Evolutionary conservation across 1,140 invertebrate genomes (phyloP).

Genomic region (Thereuonema tuberculata): DNA sequence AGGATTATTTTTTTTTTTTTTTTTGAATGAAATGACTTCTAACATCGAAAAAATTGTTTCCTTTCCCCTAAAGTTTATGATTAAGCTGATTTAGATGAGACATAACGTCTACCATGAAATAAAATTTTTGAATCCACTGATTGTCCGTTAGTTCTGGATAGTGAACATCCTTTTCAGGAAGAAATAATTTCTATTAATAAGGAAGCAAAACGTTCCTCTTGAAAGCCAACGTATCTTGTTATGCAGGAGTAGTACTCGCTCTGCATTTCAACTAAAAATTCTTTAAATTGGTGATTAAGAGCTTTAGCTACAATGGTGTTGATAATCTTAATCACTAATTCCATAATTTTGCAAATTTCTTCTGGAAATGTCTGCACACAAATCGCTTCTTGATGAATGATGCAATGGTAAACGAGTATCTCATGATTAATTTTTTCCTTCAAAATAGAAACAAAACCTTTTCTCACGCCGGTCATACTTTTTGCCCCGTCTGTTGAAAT

Average conservation of each 20-base stretch:
- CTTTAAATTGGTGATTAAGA: constrained; percentile 25
- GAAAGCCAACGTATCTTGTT: constrained; percentile 28
- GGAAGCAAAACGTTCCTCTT: constrained; percentile 27
- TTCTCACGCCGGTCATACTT: constrained; percentile 8
- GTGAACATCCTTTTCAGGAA: constrained; percentile 12
- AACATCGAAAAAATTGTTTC: not conserved
- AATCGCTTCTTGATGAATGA: constrained; percentile 8
- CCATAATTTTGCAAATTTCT: constrained; percentile 8
- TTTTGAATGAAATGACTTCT: not conserved
- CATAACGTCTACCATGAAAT: constrained; percentile 14
- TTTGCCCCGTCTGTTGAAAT: constrained; percentile 7
- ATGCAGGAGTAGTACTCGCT: constrained; percentile 25
- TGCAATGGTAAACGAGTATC: constrained; percentile 8
- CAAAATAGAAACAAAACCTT: not conserved
- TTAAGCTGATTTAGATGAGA: constrained; percentile 1
- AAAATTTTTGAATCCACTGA: constrained; percentile 16
- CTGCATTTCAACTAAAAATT: constrained; percentile 25
- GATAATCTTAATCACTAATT: constrained; percentile 19
- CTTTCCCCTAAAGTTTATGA: not conserved
- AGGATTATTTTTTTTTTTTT: not conserved
- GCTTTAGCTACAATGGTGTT: constrained; percentile 25
- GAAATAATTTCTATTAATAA: constrained; percentile 18
- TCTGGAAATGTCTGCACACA: constrained; percentile 9
- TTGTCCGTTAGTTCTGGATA: constrained; percentile 9
- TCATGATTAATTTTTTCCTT: constrained; percentile 8